A percentile compares a stretch with the other conserved stretches of the same genome.
Conservation (phyloP, 2,797 vertebrate species). For the Pteropus rufus region DNA sequence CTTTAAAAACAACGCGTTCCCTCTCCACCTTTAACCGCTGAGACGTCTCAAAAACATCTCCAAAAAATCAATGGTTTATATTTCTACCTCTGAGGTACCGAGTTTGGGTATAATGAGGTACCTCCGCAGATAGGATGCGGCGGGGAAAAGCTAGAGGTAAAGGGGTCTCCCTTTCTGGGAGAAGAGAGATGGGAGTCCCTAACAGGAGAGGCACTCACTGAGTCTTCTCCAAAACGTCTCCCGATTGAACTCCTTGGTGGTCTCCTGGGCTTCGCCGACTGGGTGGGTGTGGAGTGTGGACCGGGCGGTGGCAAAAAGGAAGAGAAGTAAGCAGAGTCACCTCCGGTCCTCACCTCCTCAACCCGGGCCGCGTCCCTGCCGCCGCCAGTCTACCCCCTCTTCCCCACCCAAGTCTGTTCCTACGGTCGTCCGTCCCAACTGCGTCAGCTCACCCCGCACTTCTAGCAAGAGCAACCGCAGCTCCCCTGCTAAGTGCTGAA, state of each 20-base stretch:
- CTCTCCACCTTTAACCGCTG: neutral
- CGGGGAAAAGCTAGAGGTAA: rapidly evolving
- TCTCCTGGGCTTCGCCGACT: conserved; percentile 89
- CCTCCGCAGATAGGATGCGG: neutral
- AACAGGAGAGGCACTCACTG: conserved; percentile 78
- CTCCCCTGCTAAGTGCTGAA: conserved; percentile 60
- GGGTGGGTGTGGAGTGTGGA: conserved; percentile 45
- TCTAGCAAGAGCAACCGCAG: conserved; percentile 70
- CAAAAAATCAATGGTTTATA: neutral
- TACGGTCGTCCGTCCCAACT: rapidly evolving
- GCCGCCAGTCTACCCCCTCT: neutral
- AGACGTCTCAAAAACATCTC: neutral
- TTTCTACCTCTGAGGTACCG: neutral
- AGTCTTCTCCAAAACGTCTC: conserved; percentile 89
- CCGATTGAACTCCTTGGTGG: conserved; percentile 84
- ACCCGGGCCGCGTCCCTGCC: rapidly evolving
- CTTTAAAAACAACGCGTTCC: neutral
- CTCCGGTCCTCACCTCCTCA: neutral
- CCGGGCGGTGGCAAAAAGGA: neutral
- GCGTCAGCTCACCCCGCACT: conserved; percentile 74
- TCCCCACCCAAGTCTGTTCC: neutral
- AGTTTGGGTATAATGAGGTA: neutral
- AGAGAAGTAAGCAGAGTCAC: neutral
- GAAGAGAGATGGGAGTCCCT: neutral
- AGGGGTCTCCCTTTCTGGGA: neutral